These are phyloP conservation scores for Chrysotoxum bicinctum DNA, from an alignment of 2,888 invertebrate species.

Conservation along the genomic window DNA sequence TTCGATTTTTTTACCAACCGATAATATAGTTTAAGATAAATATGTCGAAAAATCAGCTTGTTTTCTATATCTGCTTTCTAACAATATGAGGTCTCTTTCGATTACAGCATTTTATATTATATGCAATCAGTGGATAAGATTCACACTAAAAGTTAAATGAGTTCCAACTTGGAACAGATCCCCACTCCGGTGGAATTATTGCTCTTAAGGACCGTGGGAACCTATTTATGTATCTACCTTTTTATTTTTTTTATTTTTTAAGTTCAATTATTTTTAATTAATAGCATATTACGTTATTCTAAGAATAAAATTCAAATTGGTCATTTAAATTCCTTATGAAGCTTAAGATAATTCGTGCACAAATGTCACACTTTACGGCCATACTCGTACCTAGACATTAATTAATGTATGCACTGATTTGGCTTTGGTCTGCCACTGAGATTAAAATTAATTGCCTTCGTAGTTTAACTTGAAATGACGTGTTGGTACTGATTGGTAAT, in stretches of 20 bases:
- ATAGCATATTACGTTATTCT: not conserved
- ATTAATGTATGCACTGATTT: not conserved
- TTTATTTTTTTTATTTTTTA: not conserved
- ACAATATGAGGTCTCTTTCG: no score
- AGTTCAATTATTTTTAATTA: not conserved
- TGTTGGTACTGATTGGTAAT: conserved; percentile 13
- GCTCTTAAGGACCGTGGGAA: no score
- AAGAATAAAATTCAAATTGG: not conserved
- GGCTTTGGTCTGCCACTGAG: conserved; percentile 15
- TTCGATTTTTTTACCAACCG: no score
- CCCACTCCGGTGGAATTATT: no score
- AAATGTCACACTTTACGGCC: not conserved
- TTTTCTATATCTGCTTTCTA: no score
- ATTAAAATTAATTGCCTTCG: conserved; percentile 20
- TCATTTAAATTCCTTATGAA: not conserved
- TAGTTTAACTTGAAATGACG: conserved; percentile 22
- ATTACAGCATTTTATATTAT: no score
- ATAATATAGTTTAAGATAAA: no score
- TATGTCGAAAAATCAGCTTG: no score
- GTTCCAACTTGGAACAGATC: no score
- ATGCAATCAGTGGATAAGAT: no score
- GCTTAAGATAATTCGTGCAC: not conserved
- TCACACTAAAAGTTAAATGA: no score
- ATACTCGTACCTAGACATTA: not conserved
- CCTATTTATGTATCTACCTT: no score